These are phyloP conservation scores for Euspilapteryx auroguttella DNA, from an alignment of 2,888 invertebrate species.

Conservation along the genomic window DNA sequence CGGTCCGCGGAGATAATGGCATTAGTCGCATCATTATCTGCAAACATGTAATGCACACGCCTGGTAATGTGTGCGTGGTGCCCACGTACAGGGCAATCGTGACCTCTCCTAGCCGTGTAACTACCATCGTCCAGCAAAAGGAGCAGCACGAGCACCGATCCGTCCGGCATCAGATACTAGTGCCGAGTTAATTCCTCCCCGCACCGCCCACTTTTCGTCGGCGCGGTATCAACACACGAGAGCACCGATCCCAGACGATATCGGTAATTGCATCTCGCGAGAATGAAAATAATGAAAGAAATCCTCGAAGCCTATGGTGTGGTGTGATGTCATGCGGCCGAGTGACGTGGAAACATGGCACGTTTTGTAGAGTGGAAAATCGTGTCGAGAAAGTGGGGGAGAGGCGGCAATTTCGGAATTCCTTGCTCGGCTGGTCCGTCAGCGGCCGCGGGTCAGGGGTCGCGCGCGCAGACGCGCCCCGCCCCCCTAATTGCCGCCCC, in stretches of 20 bases:
- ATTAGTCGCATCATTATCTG: not conserved
- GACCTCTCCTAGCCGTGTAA: not conserved
- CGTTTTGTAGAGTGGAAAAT: not conserved
- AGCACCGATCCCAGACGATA: slow-evolving; percentile 18
- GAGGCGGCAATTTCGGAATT: slow-evolving; percentile 30
- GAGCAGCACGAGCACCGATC: slow-evolving; percentile 2
- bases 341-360: not conserved
- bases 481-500: slow-evolving; percentile 59
- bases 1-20: not conserved
- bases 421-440: slow-evolving; percentile 5
- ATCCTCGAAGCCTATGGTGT: not conserved
- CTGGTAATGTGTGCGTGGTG: no score
- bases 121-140: not conserved
- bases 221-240: slow-evolving; percentile 13
- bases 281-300: slow-evolving; percentile 6
- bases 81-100: no score
- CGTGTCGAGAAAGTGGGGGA: slow-evolving; percentile 2
- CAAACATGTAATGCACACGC: not conserved
- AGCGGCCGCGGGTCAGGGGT: slow-evolving; percentile 22
- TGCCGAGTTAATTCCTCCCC: slow-evolving; percentile 18
- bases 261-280: slow-evolving; percentile 37
- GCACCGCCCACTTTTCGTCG: slow-evolving; percentile 31
- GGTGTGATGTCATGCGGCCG: not conserved
- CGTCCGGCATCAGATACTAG: slow-evolving; percentile 12
- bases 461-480: slow-evolving; percentile 45